Evolutionary conservation across 2,113 vertebrate species (phyloP), one percentile per base, ranked within the genome.

Genomic region (Gyps fulvus): DNA sequence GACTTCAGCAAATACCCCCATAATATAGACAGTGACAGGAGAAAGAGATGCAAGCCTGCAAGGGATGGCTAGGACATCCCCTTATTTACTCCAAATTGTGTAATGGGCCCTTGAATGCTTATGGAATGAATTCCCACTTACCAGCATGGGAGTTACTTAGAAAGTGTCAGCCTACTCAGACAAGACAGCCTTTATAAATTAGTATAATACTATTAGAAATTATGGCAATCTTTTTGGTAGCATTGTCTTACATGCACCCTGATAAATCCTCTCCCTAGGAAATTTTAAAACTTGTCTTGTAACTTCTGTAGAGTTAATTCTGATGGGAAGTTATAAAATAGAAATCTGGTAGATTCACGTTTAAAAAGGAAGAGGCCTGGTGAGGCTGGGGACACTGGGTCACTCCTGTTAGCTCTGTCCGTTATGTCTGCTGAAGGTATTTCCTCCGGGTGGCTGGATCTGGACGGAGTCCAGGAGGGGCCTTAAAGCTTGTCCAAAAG

Each of bases 401-500:
- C 43, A 86, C 83, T 95, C 87, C 42, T 80, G 98, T 98, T 99
- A 99, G 97, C 98, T 98, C 92, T 99, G 99, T 96, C 98, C 98
- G 17, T 98, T 98, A 66, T 99, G 98, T 96, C 99, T 98, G 96
- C 98, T 98, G 96, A 99, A 97, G 54, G 97, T 97, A 97, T 96
- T 99, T 90, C 98, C 98, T 95, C 98, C 99, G 0, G 98, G 98
- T 76, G 99, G 99, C 89, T 98, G 98, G 95, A 99, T 98, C 95
- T 97, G 98, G 84, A 99, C 97, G 94, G 99, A 99, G 85, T 99
- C 99, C 98, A 99, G 97, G 38, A 99, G 84, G 43, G 99, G 99
- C 87, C 98, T 98, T 93, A 99, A 98, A 43, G 98, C 98, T 98
- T 99, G 99, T 98, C 99, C 99, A 83, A 99, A 99, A 38, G 99